Evolutionary conservation across 2,113 vertebrate genomes (phyloP).

Genomic region (Aegotheles bennettii): DNA sequence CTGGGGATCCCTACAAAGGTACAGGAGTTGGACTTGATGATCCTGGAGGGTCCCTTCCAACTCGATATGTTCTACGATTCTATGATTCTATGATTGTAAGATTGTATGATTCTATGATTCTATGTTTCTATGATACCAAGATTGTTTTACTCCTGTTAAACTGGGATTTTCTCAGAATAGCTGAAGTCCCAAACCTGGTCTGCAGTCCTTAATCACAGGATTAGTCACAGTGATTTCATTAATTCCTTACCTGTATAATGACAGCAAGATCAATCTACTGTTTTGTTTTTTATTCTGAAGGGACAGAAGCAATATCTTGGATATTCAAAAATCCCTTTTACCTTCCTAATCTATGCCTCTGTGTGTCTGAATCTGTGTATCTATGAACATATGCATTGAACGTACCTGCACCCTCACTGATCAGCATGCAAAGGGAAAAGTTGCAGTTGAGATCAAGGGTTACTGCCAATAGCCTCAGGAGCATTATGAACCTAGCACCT

Average conservation of each 20-base stretch:
- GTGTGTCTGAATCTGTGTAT: background rate
- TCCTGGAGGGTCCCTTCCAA: too few relatives aligned
- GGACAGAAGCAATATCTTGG: background rate
- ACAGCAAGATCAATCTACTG: background rate
- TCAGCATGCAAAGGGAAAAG: fast-evolving
- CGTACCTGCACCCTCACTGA: fast-evolving
- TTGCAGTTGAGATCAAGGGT: background rate
- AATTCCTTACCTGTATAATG: background rate
- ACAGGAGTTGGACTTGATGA: too few relatives aligned
- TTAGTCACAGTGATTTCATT: background rate
- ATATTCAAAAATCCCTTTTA: background rate
- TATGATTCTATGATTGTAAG: too few relatives aligned
- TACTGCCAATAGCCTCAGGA: fast-evolving
- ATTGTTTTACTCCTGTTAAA: constrained; percentile 9
- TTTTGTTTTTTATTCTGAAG: background rate
- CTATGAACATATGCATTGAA: background rate
- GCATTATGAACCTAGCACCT: background rate
- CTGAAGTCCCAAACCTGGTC: background rate
- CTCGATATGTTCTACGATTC: too few relatives aligned
- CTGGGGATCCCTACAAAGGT: too few relatives aligned
- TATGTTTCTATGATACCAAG: too few relatives aligned
- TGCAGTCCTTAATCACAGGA: background rate
- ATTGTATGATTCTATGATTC: too few relatives aligned
- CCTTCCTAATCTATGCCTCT: background rate
- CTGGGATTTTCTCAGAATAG: background rate